Conservation (phyloP, 1,140 invertebrate species). For the Catajapyx aquilonaris region DNA sequence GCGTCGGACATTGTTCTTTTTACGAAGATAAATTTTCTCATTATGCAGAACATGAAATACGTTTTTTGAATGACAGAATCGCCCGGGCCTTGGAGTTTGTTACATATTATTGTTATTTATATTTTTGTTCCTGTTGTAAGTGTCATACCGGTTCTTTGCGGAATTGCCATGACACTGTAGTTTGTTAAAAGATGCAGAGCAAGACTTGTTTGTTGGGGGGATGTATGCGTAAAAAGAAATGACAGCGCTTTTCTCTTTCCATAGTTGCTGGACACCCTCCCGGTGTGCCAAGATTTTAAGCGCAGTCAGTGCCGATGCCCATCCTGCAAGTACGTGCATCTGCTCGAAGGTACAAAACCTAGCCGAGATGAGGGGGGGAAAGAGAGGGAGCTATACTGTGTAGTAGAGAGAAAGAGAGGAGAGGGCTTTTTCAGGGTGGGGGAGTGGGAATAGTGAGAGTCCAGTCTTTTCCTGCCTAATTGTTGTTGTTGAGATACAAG, state of each 20-base stretch:
- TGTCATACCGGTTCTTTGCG: not conserved
- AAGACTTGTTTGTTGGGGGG: too few species aligned
- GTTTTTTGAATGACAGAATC: not conserved
- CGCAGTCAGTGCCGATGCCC: conserved; percentile 81
- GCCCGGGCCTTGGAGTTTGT: not conserved
- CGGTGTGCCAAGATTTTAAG: conserved; percentile 99
- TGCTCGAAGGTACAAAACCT: conserved; percentile 58
- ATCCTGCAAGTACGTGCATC: conserved; percentile 89
- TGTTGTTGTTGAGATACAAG: not conserved
- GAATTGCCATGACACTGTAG: not conserved
- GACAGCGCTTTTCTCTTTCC: conserved; percentile 26
- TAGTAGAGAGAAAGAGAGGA: not conserved
- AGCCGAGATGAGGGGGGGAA: not conserved
- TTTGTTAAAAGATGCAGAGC: too few species aligned
- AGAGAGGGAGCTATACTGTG: not conserved
- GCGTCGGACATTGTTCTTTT: not conserved
- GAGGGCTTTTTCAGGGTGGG: not conserved
- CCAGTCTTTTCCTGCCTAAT: not conserved
- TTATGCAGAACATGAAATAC: not conserved
- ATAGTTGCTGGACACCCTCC: conserved; percentile 99
- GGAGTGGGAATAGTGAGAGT: not conserved
- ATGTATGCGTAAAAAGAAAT: too few species aligned
- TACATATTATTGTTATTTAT: not conserved
- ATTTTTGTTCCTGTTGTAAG: not conserved
- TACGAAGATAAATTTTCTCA: not conserved